A percentile compares a stretch with the other conserved stretches of the same genome.
Evolutionary conservation across 2,888 invertebrate species (phyloP).

Genomic region (Mactromeris polynyma): DNA sequence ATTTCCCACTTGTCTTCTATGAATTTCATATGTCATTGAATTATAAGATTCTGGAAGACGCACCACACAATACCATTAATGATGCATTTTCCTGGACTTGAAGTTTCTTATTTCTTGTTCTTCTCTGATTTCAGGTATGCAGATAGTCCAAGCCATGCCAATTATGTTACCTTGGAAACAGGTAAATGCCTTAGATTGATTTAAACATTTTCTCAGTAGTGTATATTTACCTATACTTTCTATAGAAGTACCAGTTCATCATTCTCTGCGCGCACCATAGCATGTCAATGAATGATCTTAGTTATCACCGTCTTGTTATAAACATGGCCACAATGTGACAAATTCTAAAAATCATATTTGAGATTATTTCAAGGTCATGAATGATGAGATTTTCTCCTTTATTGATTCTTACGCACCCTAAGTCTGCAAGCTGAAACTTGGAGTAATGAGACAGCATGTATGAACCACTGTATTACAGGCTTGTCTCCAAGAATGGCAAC

Average conservation of each 20-base stretch:
- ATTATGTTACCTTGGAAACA: constrained; percentile 67
- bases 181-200: constrained; percentile 42
- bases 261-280: not conserved
- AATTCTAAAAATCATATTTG: not conserved
- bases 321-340: not conserved
- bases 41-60: not conserved
- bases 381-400: not conserved
- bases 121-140: constrained; percentile 55
- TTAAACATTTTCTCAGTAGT: not conserved
- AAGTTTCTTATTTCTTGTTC: not conserved
- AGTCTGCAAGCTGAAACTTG: not conserved
- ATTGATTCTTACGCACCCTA: not conserved
- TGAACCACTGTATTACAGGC: not conserved
- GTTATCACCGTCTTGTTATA: not conserved
- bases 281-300: not conserved
- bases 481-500: not conserved
- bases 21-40: not conserved
- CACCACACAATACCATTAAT: not conserved
- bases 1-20: not conserved
- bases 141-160: constrained; percentile 59
- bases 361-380: not conserved
- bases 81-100: not conserved
- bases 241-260: not conserved
- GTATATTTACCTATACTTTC: not conserved
- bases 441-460: not conserved